phyloP scores from a whole-genome alignment of 1,140 invertebrate genomes.

The Tachypleus tridentatus region DNA sequence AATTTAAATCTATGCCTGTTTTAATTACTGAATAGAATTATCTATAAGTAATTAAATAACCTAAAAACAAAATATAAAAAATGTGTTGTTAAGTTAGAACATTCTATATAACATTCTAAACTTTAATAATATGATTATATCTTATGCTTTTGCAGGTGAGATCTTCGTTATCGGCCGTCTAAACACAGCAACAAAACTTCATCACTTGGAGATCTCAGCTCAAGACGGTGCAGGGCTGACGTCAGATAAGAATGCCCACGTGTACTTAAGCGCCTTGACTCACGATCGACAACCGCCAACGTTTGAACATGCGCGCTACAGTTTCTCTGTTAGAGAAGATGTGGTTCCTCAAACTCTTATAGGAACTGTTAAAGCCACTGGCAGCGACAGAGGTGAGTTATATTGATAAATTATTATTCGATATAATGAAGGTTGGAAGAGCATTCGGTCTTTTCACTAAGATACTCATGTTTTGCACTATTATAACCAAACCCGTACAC shows the following conservation, averaged over 20 bases:
- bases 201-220: conserved; percentile 70
- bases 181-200: conserved; percentile 35
- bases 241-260: conserved; percentile 50
- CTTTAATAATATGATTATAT: too few species aligned
- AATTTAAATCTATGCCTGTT: too few species aligned
- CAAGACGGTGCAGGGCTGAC: conserved; percentile 72
- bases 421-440: too few species aligned
- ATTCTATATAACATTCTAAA: too few species aligned
- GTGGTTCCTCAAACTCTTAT: conserved; percentile 55
- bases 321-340: conserved; percentile 65
- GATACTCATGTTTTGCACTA: too few species aligned
- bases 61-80: too few species aligned
- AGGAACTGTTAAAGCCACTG: conserved; percentile 59
- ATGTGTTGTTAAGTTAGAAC: too few species aligned
- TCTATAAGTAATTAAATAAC: too few species aligned
- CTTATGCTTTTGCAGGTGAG: conserved; percentile 24
- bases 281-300: conserved; percentile 54
- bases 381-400: conserved; percentile 44
- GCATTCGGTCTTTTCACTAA: too few species aligned
- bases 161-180: conserved; percentile 52
- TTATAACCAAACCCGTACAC: too few species aligned
- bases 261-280: conserved; percentile 55
- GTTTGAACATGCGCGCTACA: conserved; percentile 68
- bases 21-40: too few species aligned
- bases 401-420: too few species aligned